These are phyloP conservation scores for Acrocephalus scirpaceus DNA, from an alignment of 2,797 vertebrate genomes.

Conservation along the genomic window DNA sequence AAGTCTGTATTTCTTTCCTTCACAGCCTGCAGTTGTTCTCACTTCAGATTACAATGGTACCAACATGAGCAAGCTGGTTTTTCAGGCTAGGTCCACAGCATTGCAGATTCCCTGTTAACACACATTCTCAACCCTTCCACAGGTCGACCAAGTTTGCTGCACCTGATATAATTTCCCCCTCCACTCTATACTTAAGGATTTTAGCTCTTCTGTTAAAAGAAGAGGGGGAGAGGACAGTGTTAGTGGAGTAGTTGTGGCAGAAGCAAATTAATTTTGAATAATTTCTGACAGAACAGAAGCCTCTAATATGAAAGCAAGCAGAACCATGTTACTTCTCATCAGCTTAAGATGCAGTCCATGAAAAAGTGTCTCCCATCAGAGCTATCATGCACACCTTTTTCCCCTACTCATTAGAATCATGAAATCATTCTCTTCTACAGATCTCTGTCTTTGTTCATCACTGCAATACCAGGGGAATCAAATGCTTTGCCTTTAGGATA, in stretches of 20 bases:
- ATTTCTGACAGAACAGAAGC: not conserved
- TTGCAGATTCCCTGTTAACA: not conserved
- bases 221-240: not conserved
- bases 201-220: not conserved
- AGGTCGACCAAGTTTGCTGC: not conserved
- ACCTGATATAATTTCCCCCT: not conserved
- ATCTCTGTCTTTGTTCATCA: not conserved
- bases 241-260: not conserved
- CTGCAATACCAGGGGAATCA: not conserved
- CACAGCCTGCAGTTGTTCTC: not conserved
- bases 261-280: not conserved
- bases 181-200: not conserved
- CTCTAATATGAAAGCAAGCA: not conserved
- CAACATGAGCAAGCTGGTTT: not conserved
- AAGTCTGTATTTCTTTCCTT: not conserved
- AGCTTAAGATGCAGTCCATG: not conserved
- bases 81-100: not conserved
- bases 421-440: not conserved
- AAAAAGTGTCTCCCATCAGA: not conserved
- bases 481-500: not conserved
- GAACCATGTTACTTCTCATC: not conserved
- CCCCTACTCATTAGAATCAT: conserved; percentile 73
- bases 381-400: not conserved
- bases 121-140: not conserved
- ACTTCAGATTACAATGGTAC: not conserved